A percentile compares a stretch with the other conserved stretches of the same genome.
Evolutionary conservation across 2,888 invertebrate genomes (phyloP).

Genomic region (Leptinotarsa rubiginosa): DNA sequence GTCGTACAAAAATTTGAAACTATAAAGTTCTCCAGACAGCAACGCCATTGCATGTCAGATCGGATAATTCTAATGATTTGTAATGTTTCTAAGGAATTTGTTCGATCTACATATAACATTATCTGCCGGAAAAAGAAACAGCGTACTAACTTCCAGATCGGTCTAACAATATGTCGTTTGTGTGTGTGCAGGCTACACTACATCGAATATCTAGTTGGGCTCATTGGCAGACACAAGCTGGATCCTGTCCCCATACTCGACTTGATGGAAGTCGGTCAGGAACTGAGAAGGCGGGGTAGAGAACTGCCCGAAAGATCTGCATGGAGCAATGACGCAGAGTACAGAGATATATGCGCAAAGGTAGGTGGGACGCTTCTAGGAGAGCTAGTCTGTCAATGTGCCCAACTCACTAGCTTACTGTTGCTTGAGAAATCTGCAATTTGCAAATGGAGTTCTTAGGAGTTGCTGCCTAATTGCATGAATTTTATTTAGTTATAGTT

Average conservation of each 20-base stretch:
- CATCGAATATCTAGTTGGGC: conserved; percentile 93
- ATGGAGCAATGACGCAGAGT: conserved; percentile 86
- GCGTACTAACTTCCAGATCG: conserved; percentile 3
- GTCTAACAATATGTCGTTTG: conserved; percentile 35
- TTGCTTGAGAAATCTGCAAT: not conserved
- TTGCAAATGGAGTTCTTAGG: not conserved
- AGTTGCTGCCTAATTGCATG: not conserved
- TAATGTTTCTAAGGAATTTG: too few species aligned
- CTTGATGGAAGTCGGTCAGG: conserved; percentile 87
- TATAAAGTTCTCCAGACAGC: too few species aligned
- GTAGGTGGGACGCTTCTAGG: conserved; percentile 68
- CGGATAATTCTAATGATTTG: too few species aligned
- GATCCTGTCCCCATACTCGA: conserved; percentile 93
- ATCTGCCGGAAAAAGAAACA: conserved; percentile 7
- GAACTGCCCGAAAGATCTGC: conserved; percentile 84
- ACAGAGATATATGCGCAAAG: conserved; percentile 87
- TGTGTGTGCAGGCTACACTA: conserved; percentile 85
- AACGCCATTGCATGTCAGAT: too few species aligned
- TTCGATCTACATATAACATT: not conserved
- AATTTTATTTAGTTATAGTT: not conserved
- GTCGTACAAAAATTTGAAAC: too few species aligned
- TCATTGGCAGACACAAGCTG: conserved; percentile 84
- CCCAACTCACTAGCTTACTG: conserved; percentile 46
- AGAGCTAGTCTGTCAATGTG: conserved; percentile 56
- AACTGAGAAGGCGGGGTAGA: conserved; percentile 86